Base-by-base conservation (phyloP, 2,113 vertebrate species). In the Burhinus bistriatus region DNA sequence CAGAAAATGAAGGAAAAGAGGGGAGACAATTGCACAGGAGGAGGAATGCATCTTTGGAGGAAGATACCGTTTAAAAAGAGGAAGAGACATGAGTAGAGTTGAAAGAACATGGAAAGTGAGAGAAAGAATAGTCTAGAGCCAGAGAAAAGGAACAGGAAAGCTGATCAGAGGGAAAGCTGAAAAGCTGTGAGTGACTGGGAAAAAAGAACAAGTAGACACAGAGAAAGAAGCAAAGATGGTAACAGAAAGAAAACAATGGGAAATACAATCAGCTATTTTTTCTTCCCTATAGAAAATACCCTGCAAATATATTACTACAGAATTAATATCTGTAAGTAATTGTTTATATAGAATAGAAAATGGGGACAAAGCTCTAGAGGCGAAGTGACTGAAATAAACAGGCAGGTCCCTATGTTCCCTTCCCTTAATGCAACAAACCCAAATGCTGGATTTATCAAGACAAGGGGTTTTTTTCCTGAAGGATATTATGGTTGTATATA, bases 131-230 rank as follows among this genome's bases (percentile, higher is more conserved):
- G 40, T 69, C 86, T 80, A 96, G 64, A 96, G 26, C 11, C 90
- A 81, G 55, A 93, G 71, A 75, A 97, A 18, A 57, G 95, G 92
- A 54, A 97, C 29, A 44, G 95, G 94, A 91, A 98, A 79, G 54
- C 29, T 92, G 62, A 97, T 95, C 66, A 96, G 69, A 91, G 94
- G 87, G 45, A 96, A 97, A 89, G 87, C 26, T 70, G 96, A 72
- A 96, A 97, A 92, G 68, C 87, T 93, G 72, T 86, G 82, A 61
- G 82, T 26, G 36, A 68, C 93, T 98, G 32, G 83, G 81, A n/a
- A 84, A 66, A 91, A 92, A 38, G 69, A 84, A 70, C 58, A 45
- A 32, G 54, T 59, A 95, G 70, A 57, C 19, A 75, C 10, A 87
- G 11, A 52, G 30, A 79, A 75, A 69, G 73, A 95, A 57, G 38